Evolutionary conservation across 2,797 vertebrate species (phyloP), one percentile per base, ranked within the genome.

Genomic region (Astyanax mexicanus): DNA sequence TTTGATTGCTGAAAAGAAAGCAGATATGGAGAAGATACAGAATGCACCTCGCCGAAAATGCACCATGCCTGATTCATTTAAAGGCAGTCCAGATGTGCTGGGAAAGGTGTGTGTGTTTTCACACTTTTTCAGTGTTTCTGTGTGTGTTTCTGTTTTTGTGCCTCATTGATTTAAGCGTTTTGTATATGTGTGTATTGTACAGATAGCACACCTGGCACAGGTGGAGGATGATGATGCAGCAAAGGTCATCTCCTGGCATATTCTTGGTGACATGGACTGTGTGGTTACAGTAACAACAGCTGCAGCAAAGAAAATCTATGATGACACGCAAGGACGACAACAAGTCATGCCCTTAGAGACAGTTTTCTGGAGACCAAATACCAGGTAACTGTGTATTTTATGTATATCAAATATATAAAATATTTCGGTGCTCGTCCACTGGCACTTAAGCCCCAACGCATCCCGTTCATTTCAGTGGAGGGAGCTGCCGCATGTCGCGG

Each of bases 221-320:
- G 91, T 99, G 9, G 86, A 93, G 81, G 93, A 98, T 19, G 90
- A 96, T 0, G 89, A 89, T 67, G 94, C 88, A 0, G 96, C 96
- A 0, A 86, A 90, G 81, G 96, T 98, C 9, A 93, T 99, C 83
- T 98, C 97, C 38, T 99, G 97, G 97, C 94, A 95, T 47, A 81
- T 98, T 73, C 88, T 91, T 0, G 94, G 95, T 2, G 95, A 97
- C 85, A 97, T 99, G 95, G 95, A 98, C 82, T 98, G 97, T 68
- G 92, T 98, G 21, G 89, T 99, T 61, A 98, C 97, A 29, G 81
- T 82, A 66, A 97, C 94, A 1, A 95, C 92, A 0, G 88, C 80
- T 47, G 93, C 94, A 0, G 97, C 97, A 0, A 86, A 75, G 21
- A 90, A 72, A 5, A 95, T 99, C 80, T 95, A 92, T 10, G 65